These are phyloP conservation scores for Ditylenchus dipsaci DNA, from an alignment of 1,140 invertebrate species.

Conservation along the genomic window DNA sequence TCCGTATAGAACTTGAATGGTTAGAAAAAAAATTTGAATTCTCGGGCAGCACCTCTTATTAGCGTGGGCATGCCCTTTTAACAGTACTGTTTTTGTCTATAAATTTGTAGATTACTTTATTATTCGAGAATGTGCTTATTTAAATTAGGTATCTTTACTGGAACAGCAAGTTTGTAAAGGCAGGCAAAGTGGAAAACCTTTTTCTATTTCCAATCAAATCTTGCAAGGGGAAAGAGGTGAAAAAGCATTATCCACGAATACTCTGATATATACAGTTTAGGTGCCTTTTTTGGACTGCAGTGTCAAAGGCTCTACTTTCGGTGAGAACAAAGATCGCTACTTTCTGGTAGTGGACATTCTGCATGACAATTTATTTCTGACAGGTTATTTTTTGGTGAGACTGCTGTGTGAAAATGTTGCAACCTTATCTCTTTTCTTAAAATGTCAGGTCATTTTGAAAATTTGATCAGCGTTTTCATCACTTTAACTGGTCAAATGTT, in stretches of 20 bases:
- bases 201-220: conserved; percentile 40
- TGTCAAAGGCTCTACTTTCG: conserved; percentile 10
- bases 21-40: too few species aligned
- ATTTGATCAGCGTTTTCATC: too few species aligned
- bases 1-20: too few species aligned
- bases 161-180: conserved; percentile 22
- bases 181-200: conserved; percentile 18
- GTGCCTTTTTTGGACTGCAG: conserved; percentile 31
- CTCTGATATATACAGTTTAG: not conserved
- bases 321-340: conserved; percentile 28
- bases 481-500: too few species aligned
- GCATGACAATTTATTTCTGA: conserved; percentile 28
- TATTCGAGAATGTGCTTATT: too few species aligned
- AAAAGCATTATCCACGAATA: not conserved
- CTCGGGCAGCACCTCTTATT: too few species aligned
- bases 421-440: too few species aligned
- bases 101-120: too few species aligned
- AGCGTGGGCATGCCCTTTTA: too few species aligned
- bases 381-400: not conserved
- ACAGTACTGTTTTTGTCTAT: too few species aligned
- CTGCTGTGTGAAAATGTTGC: too few species aligned
- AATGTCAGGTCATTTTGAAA: too few species aligned
- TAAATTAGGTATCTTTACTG: conserved; percentile 4
- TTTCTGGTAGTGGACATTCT: conserved; percentile 31
- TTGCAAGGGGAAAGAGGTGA: conserved; percentile 32